These are phyloP conservation scores for Myotis pilosus DNA, from an alignment of 2,797 vertebrate genomes.

Conservation along the genomic window DNA sequence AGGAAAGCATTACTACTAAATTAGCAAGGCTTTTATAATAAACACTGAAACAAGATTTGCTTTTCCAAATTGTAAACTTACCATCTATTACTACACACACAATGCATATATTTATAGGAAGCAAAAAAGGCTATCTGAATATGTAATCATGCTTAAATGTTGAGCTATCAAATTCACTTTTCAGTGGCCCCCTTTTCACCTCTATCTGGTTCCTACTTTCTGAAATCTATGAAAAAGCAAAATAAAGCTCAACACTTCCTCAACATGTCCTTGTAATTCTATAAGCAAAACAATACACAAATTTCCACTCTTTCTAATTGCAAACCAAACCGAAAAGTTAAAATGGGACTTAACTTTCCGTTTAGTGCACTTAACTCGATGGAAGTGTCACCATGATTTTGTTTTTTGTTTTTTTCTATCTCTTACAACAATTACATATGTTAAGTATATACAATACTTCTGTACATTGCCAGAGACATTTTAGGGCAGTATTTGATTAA, in stretches of 20 bases:
- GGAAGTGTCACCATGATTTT: conserved; percentile 82
- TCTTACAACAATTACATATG: conserved; percentile 86
- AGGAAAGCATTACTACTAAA: conserved; percentile 96
- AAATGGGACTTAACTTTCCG: conserved; percentile 76
- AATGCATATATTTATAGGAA: conserved; percentile 98
- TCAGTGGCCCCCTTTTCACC: conserved; percentile 86
- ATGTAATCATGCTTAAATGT: conserved; percentile 92
- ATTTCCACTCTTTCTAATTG: conserved; percentile 79
- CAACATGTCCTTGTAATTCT: conserved; percentile 81
- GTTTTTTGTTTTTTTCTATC: conserved; percentile 69
- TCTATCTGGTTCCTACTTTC: conserved; percentile 81
- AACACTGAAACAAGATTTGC: conserved; percentile 91
- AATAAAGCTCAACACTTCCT: conserved; percentile 85
- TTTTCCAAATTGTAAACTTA: conserved; percentile 94
- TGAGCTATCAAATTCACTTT: conserved; percentile 87
- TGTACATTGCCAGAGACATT: conserved; percentile 82
- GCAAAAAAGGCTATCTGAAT: conserved; percentile 90
- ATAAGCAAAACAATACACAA: conserved; percentile 85
- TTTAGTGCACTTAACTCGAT: conserved; percentile 75
- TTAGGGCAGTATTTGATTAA: conserved; percentile 90
- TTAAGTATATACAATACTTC: conserved; percentile 90
- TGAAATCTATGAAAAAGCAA: conserved; percentile 85
- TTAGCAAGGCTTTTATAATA: conserved; percentile 96
- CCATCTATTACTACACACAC: conserved; percentile 97
- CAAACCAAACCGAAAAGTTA: conserved; percentile 83